Conservation (phyloP, 2,797 vertebrate species). For the Anguilla pacifica region DNA sequence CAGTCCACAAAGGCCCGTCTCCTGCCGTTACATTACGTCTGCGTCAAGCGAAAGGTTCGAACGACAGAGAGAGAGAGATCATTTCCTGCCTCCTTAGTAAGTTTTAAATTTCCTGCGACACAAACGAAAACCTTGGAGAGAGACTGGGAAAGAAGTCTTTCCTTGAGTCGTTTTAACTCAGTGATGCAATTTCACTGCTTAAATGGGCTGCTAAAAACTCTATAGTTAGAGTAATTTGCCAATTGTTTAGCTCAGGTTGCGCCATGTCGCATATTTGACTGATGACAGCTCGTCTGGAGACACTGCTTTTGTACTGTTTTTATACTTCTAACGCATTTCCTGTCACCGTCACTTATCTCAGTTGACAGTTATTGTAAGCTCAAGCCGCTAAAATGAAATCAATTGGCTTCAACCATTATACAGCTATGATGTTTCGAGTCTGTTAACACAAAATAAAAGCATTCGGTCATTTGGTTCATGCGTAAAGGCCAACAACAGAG, state of each 20-base stretch:
- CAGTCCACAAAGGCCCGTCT: neutral
- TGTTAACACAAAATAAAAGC: neutral
- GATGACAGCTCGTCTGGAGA: neutral
- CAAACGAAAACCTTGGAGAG: neutral
- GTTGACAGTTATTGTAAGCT: neutral
- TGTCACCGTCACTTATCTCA: neutral
- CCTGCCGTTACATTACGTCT: neutral
- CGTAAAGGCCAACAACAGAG: neutral
- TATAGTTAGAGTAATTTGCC: neutral
- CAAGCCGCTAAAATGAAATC: neutral
- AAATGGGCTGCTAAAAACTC: neutral
- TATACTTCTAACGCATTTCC: neutral
- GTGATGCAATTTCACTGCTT: neutral
- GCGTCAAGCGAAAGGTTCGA: neutral
- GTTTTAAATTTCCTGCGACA: neutral
- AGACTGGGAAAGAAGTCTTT: no score
- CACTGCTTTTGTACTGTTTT: neutral
- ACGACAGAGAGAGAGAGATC: neutral
- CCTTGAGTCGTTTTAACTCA: neutral
- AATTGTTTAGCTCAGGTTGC: neutral
- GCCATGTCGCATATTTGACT: neutral
- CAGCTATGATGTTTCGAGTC: neutral
- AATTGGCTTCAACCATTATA: neutral
- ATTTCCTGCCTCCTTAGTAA: conserved; percentile 21
- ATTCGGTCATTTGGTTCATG: neutral